Base-by-base conservation (phyloP, 2,888 invertebrate species). In the Phorcus lineatus region DNA sequence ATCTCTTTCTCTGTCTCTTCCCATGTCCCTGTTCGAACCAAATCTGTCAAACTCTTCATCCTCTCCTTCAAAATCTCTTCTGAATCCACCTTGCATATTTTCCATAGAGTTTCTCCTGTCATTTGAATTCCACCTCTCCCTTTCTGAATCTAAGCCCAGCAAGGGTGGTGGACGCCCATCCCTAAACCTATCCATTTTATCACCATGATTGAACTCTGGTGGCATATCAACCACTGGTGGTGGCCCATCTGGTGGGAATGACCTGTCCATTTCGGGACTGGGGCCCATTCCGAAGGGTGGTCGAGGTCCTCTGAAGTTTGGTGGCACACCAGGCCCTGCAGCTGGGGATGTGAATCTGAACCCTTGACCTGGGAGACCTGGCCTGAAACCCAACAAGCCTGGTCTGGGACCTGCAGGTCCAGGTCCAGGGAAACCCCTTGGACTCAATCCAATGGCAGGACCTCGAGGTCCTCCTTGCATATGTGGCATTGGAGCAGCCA, bases 21-120 rank as follows among this genome's bases (percentile, higher is more conserved):
- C 80, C 47, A 78, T 57, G 28, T 77, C 62, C n/a, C 80, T 75
- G 40, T 81, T 62, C 0, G 81, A 31, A 53, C 79, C 81, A 77
- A 78, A 80, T 40, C 82, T 76, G 22, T 55, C 80, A 70, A 77
- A 79, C 57, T 80, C 84, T 62, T 76, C 85, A 62, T 83, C 81
- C 52, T 82, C 80, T n/a, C 81, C 78, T 70, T 87, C 86, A 78
- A 82, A 78, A n/a, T 79, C 83, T 16, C 82, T 74, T 36, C 82
- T 74, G 36, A 81, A 81, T 40, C 82, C 82, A 75, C 31, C n/a
- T 19, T 78, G 36, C n/a, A 79, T 78, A 47, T 77, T 80, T 11
- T 80, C 57, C 47, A 79, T 13, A 53, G 82, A 78, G 40, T 31
- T 40, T 6, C 77, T 77, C 47, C 80, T 40, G 62, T 84, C 79